Conservation (phyloP, 2,113 vertebrate genomes). For the Triplophysa dalaica region DNA sequence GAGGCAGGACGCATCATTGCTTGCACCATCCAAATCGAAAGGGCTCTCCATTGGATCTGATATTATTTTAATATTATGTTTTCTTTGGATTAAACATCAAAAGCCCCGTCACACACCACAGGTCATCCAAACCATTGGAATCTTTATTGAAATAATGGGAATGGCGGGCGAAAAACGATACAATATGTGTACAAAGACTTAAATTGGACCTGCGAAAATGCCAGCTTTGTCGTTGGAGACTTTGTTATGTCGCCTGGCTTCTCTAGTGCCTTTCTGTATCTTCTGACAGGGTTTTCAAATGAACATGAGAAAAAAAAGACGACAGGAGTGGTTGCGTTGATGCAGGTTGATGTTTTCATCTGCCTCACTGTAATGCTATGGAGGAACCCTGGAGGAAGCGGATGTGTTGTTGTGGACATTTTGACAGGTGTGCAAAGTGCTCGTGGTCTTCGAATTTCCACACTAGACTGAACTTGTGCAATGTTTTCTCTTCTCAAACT, state of each 20-base stretch:
- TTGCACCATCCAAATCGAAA: constrained; percentile 66
- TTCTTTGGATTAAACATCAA: constrained; percentile 58
- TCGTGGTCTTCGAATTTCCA: constrained; percentile 54
- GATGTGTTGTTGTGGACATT: constrained; percentile 38
- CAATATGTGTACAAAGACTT: constrained; percentile 42
- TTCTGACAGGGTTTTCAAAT: constrained; percentile 71
- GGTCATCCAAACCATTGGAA: constrained; percentile 60
- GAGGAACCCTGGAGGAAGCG: constrained; percentile 4
- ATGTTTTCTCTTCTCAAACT: constrained; percentile 83
- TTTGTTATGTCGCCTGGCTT: constrained; percentile 67
- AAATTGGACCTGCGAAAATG: constrained; percentile 54
- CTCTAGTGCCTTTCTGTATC: constrained; percentile 78
- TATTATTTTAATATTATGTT: constrained; percentile 35
- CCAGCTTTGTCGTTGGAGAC: constrained; percentile 62
- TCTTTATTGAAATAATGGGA: neutral
- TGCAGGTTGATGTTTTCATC: constrained; percentile 13
- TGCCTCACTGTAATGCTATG: constrained; percentile 14
- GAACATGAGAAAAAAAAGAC: constrained; percentile 44
- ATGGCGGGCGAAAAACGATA: constrained; percentile 17
- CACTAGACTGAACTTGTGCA: constrained; percentile 70
- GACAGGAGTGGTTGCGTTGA: constrained; percentile 15
- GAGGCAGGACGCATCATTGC: constrained; percentile 54
- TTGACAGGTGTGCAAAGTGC: constrained; percentile 46
- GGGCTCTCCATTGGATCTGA: constrained; percentile 72
- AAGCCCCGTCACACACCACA: constrained; percentile 65